Conservation (phyloP, 2,113 vertebrate genomes). For the Ranitomeya imitator region DNA sequence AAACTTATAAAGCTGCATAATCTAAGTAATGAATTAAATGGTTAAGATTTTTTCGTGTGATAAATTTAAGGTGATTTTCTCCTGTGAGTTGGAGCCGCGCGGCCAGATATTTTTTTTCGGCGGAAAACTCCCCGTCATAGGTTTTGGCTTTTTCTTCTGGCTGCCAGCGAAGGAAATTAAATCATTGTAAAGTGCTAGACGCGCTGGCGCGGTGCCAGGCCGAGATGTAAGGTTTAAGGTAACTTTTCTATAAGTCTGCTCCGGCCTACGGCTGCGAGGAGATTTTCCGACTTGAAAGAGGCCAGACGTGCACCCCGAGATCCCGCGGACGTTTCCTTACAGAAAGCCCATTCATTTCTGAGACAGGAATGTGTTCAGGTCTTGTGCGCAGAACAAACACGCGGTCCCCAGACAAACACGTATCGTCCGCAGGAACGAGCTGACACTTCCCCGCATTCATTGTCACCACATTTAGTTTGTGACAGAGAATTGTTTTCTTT, state of each 20-base stretch:
- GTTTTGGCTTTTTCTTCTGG: slow-evolving; percentile 16
- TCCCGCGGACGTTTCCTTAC: slow-evolving; percentile 44
- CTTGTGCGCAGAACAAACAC: slow-evolving; percentile 50
- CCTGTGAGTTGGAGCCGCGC: not conserved
- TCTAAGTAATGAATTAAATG: slow-evolving; percentile 6
- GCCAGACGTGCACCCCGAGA: slow-evolving; percentile 27
- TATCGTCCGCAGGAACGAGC: not conserved
- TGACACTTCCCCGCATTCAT: not conserved
- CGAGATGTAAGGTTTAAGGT: not conserved
- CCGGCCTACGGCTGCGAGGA: slow-evolving; percentile 16
- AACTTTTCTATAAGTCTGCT: slow-evolving; percentile 14
- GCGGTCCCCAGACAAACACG: not conserved
- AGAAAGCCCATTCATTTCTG: slow-evolving; percentile 31
- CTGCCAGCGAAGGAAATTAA: slow-evolving; percentile 53
- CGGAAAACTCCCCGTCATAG: slow-evolving; percentile 43
- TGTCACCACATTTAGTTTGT: not conserved
- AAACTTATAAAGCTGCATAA: not conserved
- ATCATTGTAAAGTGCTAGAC: slow-evolving; percentile 50
- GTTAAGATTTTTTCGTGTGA: not conserved
- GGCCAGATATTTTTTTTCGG: not conserved
- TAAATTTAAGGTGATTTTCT: not conserved
- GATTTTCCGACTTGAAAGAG: not conserved
- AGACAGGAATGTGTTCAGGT: slow-evolving; percentile 38
- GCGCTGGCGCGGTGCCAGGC: slow-evolving; percentile 34
- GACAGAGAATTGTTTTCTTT: not conserved